Base-by-base conservation (phyloP, 2,113 vertebrate species). In the Pelodiscus sinensis region DNA sequence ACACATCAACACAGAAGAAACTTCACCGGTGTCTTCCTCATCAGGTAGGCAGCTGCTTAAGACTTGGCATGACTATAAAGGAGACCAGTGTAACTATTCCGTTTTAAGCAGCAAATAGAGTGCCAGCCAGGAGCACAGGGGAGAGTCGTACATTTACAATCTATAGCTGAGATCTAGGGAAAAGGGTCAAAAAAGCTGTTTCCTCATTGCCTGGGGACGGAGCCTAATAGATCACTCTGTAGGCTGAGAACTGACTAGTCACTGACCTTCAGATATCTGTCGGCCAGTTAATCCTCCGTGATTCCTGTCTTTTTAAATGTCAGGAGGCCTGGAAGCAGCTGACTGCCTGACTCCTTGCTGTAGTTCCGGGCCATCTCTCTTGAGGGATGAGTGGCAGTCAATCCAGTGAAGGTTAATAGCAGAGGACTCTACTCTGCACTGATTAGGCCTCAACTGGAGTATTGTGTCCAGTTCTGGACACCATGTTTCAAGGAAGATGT, bases 1-100 rank as follows among this genome's bases (percentile, higher is more conserved):
- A 91, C 96, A 97, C 6, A 96, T 50, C 79, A 96, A 96, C 91
- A 88, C 89, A 79, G 97, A 97, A 50, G 96, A 94, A 89, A 95
- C 85, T 18, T 92, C 96, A 4, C 84, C 95, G 84, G 93, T 93
- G 50, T 93, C 95, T 92, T 96, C 97, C 68, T 96, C 95, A 44
- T 83, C 97, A 97, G 97, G 97, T 97, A 93, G 88, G 25, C 15
- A 29, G 38, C 57, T 35, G 55, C n/a, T 85, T 86, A 77, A 31
- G 88, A 31, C 73, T 93, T 88, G 44, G 77, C 55, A 22, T 6
- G 12, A 51, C 21, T 15, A 12, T 27, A 68, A 84, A 35, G 50
- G 86, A 21, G 51, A 2, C 83, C 0, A 0, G 50, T 38, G 12
- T 82, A 4, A 0, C 24, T 25, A 51, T 31, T 9, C 0, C 1